Evolutionary conservation across 2,113 vertebrate genomes (phyloP).

Genomic region (Gadus macrocephalus): DNA sequence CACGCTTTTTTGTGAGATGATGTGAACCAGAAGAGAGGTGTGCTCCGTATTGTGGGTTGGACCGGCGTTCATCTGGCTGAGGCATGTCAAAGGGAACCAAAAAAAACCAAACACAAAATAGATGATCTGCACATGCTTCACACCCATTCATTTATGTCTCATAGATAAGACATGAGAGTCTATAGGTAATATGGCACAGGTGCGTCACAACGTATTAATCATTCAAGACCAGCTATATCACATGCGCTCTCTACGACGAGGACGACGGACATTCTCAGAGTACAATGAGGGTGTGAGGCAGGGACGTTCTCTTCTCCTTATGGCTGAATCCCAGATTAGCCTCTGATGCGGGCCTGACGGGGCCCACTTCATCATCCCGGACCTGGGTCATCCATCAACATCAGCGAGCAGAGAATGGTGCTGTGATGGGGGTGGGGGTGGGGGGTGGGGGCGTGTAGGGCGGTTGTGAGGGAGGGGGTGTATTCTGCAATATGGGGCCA

Average conservation of each 20-base stretch:
- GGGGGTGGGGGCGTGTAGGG: slow-evolving; percentile 1
- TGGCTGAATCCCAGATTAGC: slow-evolving; percentile 49
- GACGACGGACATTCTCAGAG: slow-evolving; percentile 32
- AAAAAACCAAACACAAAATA: too few relatives aligned
- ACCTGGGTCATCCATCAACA: slow-evolving; percentile 55
- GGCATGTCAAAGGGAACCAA: too few relatives aligned
- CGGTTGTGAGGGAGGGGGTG: not conserved
- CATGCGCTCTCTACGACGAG: not conserved
- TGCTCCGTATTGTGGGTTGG: too few relatives aligned
- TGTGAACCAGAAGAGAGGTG: too few relatives aligned
- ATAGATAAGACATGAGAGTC: not conserved
- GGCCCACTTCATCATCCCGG: slow-evolving; percentile 48
- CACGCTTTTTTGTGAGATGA: too few relatives aligned
- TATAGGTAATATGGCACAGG: not conserved
- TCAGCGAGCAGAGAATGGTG: slow-evolving; percentile 20
- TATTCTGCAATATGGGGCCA: slow-evolving; percentile 19
- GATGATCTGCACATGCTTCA: not conserved
- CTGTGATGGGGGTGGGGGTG: slow-evolving; percentile 3
- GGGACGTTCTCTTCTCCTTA: slow-evolving; percentile 38
- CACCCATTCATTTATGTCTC: not conserved
- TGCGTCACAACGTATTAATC: not conserved
- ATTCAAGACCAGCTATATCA: not conserved
- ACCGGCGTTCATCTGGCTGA: too few relatives aligned
- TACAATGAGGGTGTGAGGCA: slow-evolving; percentile 13
- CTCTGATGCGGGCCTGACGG: slow-evolving; percentile 45